A percentile compares a stretch with the other conserved stretches of the same genome.
phyloP scores from a whole-genome alignment of 2,797 vertebrate species.

The Sebastes elongatus region DNA sequence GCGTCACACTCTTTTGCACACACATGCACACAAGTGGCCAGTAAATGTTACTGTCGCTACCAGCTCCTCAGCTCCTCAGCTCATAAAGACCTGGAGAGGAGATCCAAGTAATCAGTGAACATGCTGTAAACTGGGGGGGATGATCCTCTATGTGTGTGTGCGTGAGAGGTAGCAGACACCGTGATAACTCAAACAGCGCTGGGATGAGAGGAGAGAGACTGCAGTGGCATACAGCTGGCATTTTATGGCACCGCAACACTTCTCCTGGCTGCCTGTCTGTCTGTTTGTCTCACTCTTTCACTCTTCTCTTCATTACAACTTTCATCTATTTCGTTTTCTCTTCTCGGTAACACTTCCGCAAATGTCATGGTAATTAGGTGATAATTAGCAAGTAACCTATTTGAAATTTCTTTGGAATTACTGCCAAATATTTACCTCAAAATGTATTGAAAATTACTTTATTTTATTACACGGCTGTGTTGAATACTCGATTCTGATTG shows the following conservation, averaged over 20 bases:
- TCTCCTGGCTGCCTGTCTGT: constrained; percentile 28
- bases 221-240: constrained; percentile 70
- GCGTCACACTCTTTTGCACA: neutral
- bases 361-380: no score
- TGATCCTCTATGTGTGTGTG: constrained; percentile 11
- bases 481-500: no score
- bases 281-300: constrained; percentile 17
- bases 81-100: constrained; percentile 62
- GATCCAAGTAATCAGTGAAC: constrained; percentile 72
- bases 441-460: no score
- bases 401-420: no score
- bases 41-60: constrained; percentile 53
- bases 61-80: constrained; percentile 34
- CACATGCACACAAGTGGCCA: constrained; percentile 54
- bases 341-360: no score
- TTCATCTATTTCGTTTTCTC: constrained; percentile 2
- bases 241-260: constrained; percentile 67
- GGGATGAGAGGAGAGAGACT: constrained; percentile 62
- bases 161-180: constrained; percentile 44
- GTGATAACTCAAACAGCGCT: constrained; percentile 57
- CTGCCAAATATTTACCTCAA: no score
- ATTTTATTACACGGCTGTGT: no score
- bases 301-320: neutral
- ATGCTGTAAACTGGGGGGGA: constrained; percentile 57
- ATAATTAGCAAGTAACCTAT: no score